Evolutionary conservation across 1,140 invertebrate genomes (phyloP).

Genomic region (Bactericera cockerelli): DNA sequence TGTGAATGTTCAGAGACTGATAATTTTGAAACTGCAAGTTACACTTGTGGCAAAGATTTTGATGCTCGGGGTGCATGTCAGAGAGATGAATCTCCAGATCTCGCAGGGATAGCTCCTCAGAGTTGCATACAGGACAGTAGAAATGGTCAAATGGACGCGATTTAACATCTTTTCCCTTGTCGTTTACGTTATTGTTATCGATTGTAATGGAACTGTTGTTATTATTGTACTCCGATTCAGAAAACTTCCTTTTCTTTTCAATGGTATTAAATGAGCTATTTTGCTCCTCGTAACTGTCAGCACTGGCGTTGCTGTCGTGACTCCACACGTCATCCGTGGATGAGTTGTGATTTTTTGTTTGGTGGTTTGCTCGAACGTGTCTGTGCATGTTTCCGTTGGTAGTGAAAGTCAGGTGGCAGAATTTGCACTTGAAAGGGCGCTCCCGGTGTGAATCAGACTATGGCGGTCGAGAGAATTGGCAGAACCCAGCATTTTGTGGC

Average conservation of each 20-base stretch:
- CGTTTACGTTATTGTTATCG: conserved; percentile 14
- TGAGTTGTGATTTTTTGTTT: neutral
- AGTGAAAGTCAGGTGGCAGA: conserved; percentile 68
- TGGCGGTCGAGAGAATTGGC: conserved; percentile 60
- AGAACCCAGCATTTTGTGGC: conserved; percentile 46
- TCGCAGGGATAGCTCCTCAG: conserved; percentile 40
- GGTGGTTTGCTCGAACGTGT: conserved; percentile 55
- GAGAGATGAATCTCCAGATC: conserved; percentile 51
- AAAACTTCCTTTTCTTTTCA: conserved; percentile 7
- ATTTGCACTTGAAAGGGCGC: conserved; percentile 56
- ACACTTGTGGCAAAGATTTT: conserved; percentile 51
- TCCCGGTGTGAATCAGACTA: conserved; percentile 57
- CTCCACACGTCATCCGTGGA: conserved; percentile 10
- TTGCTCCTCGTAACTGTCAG: conserved; percentile 13
- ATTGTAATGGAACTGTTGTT: conserved; percentile 13
- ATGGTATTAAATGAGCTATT: neutral
- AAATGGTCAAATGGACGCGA: conserved; percentile 18
- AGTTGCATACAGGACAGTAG: conserved; percentile 41
- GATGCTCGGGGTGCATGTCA: conserved; percentile 48
- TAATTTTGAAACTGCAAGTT: conserved; percentile 50
- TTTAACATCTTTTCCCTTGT: neutral
- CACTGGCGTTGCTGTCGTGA: conserved; percentile 17
- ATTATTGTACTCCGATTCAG: neutral
- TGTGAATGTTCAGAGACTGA: conserved; percentile 48
- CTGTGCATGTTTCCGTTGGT: conserved; percentile 80